A percentile compares a stretch with the other conserved stretches of the same genome.
phyloP scores from a whole-genome alignment of 2,113 vertebrate genomes.

The Sardina pilchardus region DNA sequence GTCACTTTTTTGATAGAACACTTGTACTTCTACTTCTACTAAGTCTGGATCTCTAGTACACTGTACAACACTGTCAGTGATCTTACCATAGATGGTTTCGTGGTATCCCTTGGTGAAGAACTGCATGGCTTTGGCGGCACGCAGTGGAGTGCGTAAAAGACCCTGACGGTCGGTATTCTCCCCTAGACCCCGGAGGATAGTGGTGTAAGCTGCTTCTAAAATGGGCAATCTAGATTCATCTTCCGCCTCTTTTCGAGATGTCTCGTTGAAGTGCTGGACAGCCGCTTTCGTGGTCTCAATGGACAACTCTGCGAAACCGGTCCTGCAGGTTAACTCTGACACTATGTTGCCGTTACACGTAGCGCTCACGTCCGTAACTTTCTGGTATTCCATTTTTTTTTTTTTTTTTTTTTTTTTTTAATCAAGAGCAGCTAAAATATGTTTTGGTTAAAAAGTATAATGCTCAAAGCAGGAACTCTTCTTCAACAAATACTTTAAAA shows the following conservation, averaged over 20 bases:
- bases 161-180: conserved; percentile 76
- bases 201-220: conserved; percentile 72
- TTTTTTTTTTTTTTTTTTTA: too few species aligned
- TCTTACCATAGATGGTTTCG: conserved; percentile 74
- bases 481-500: not conserved
- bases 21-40: too few species aligned
- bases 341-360: conserved; percentile 57
- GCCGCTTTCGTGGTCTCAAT: conserved; percentile 57
- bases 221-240: conserved; percentile 54
- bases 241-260: conserved; percentile 61
- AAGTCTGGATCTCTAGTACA: too few species aligned
- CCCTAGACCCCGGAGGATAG: conserved; percentile 74
- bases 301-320: conserved; percentile 54
- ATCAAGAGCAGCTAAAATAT: not conserved
- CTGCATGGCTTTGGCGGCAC: conserved; percentile 81
- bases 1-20: too few species aligned
- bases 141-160: conserved; percentile 72
- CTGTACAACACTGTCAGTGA: too few species aligned
- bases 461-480: too few species aligned
- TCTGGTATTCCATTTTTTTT: conserved; percentile 51
- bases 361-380: conserved; percentile 55
- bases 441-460: too few species aligned
- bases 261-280: conserved; percentile 55
- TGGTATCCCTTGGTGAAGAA: conserved; percentile 82
- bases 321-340: conserved; percentile 52